phyloP scores from a whole-genome alignment of 1,140 invertebrate species.

The Scaptomyza hsui region DNA sequence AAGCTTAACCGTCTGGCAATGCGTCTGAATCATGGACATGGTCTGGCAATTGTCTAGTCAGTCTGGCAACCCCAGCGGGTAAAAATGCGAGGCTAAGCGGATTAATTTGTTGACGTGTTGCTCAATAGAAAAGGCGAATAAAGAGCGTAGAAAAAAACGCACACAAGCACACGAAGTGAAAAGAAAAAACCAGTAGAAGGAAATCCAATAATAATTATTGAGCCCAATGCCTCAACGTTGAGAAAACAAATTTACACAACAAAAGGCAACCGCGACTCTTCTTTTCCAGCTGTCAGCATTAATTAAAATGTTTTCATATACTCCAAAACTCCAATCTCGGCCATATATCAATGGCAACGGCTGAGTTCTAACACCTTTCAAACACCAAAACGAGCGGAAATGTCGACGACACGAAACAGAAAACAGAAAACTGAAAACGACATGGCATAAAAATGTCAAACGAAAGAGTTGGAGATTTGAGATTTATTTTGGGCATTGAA shows the following conservation, averaged over 20 bases:
- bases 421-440: slow-evolving; percentile 29
- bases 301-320: slow-evolving; percentile 78
- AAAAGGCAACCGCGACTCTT: slow-evolving; percentile 70
- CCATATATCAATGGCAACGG: slow-evolving; percentile 52
- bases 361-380: slow-evolving; percentile 69
- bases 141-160: slow-evolving; percentile 18
- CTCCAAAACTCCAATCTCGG: slow-evolving; percentile 5
- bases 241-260: slow-evolving; percentile 72
- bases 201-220: slow-evolving; percentile 77
- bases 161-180: slow-evolving; percentile 12
- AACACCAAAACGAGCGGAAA: slow-evolving; percentile 52
- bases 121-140: slow-evolving; percentile 45
- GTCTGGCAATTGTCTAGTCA: slow-evolving; percentile 70
- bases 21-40: slow-evolving; percentile 42
- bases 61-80: slow-evolving; percentile 56
- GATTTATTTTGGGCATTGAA: slow-evolving; percentile 62
- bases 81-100: slow-evolving; percentile 67
- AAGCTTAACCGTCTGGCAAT: slow-evolving; percentile 74
- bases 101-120: slow-evolving; percentile 77
- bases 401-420: slow-evolving; percentile 56
- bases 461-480: slow-evolving; percentile 33
- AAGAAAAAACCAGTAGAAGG: slow-evolving; percentile 47
- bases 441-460: slow-evolving; percentile 74
- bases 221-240: slow-evolving; percentile 38
- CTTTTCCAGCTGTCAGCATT: slow-evolving; percentile 77